These are phyloP conservation scores for Scaptomyza polygonia DNA, from an alignment of 2,888 invertebrate genomes.

Conservation along the genomic window DNA sequence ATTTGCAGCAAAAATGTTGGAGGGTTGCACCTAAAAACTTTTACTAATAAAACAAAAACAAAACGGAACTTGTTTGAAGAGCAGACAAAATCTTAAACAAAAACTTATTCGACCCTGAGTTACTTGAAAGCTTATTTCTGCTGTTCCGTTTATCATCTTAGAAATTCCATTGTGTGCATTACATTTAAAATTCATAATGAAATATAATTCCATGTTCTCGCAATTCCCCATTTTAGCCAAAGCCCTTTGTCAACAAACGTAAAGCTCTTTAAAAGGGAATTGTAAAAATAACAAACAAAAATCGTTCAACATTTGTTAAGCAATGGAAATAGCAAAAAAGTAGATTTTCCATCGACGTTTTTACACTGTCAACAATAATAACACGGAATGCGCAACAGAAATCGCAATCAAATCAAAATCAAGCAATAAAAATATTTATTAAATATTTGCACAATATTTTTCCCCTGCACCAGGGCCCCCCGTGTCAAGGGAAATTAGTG, in stretches of 20 bases:
- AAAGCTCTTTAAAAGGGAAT: constrained; percentile 30
- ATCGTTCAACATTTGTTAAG: constrained; percentile 31
- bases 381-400: constrained; percentile 44
- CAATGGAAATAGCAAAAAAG: constrained; percentile 42
- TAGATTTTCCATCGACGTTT: constrained; percentile 49
- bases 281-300: constrained; percentile 6
- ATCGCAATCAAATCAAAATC: constrained; percentile 54
- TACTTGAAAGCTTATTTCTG: background rate
- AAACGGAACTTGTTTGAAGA: background rate
- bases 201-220: no score
- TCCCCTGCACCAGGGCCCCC: no score
- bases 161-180: background rate
- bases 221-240: background rate
- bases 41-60: background rate
- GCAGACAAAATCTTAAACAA: background rate
- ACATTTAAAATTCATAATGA: background rate
- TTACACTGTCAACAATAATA: constrained; percentile 30
- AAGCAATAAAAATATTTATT: constrained; percentile 55
- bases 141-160: background rate
- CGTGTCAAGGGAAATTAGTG: constrained; percentile 24
- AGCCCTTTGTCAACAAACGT: constrained; percentile 6
- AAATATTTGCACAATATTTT: constrained; percentile 46
- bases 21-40: background rate
- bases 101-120: background rate
- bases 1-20: constrained; percentile 28